Evolutionary conservation across 2,888 invertebrate species (phyloP).

Genomic region (Andrena dorsata): DNA sequence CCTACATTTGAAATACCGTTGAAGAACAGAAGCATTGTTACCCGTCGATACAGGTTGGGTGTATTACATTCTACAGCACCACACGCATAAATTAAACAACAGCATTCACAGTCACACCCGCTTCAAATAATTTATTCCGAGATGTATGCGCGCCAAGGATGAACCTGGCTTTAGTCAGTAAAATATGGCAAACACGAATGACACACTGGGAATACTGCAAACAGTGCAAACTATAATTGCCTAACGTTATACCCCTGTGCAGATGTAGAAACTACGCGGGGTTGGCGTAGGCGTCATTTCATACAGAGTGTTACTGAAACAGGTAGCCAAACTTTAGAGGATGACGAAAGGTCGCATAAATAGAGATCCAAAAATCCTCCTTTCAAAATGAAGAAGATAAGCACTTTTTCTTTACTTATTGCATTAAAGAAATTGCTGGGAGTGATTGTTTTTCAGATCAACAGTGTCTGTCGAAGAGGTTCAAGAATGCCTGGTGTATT

Average conservation of each 20-base stretch:
- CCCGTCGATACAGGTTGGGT: neutral
- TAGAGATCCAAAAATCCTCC: too few species aligned
- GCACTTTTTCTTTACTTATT: too few species aligned
- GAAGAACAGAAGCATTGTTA: neutral
- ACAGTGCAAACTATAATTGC: conserved; percentile 13
- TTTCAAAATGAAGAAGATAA: too few species aligned
- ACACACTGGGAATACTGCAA: conserved; percentile 2
- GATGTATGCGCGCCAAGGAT: conserved; percentile 9
- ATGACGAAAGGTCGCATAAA: too few species aligned
- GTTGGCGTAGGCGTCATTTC: neutral
- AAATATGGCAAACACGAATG: conserved; percentile 5
- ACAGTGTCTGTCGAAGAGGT: too few species aligned
- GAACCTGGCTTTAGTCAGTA: neutral
- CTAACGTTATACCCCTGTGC: neutral
- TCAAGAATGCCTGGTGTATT: too few species aligned
- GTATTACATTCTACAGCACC: conserved; percentile 2
- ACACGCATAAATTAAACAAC: conserved; percentile 20
- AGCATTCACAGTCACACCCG: conserved; percentile 3
- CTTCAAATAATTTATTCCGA: conserved; percentile 32
- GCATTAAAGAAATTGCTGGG: too few species aligned
- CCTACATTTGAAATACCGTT: neutral
- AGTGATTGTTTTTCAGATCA: too few species aligned
- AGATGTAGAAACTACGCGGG: neutral
- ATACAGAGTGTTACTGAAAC: too few species aligned
- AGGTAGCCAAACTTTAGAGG: too few species aligned